Evolutionary conservation across 2,888 invertebrate genomes (phyloP), one percentile per base, ranked within the genome.

Genomic region (Agrochola lota): DNA sequence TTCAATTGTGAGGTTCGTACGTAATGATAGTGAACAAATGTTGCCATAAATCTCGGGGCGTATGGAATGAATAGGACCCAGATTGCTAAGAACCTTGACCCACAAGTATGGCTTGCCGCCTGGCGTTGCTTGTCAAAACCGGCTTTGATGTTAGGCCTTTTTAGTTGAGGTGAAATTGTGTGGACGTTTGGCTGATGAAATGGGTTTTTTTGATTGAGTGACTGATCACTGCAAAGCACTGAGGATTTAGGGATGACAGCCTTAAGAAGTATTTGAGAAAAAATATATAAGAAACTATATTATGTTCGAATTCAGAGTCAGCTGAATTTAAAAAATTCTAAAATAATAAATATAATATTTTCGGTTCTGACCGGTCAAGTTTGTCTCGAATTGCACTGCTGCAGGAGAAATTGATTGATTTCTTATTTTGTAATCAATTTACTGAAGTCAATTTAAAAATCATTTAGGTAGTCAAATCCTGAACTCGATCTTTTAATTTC

Each of bases 41-140:
- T 83, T 85, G 91, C 90, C 90, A 95, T 95, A 95, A 95, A 95
- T 95, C 95, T 95, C 81, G 85, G 83, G 89, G 88, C 90, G 90
- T 91, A 90, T 91, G 90, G 71, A 84, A 80, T 88, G 88, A 88
- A 88, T 88, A 85, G 89, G 77, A 80, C 83, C 81, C 80, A 85
- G 89, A 88, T 91, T 89, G 87, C 87, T 80, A 80, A 46, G 70
- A 82, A 84, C 88, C 88, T 85, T 89, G 86, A 85, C 88, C 87
- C 52, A 86, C 73, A 82, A 77, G 73, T 74, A 71, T 78, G 71
- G 81, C 62, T 77, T 52, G 64, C 67, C 73, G 77, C 77, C 78
- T 71, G 85, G 78, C 63, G 71, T 71, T 63, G 81, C 74, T 26
- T 77, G 77, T 75, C 76, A 69, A 67, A 79, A 86, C 81, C 80